Base-by-base conservation (phyloP, 2,888 invertebrate genomes). In the Coleophora deauratella region DNA sequence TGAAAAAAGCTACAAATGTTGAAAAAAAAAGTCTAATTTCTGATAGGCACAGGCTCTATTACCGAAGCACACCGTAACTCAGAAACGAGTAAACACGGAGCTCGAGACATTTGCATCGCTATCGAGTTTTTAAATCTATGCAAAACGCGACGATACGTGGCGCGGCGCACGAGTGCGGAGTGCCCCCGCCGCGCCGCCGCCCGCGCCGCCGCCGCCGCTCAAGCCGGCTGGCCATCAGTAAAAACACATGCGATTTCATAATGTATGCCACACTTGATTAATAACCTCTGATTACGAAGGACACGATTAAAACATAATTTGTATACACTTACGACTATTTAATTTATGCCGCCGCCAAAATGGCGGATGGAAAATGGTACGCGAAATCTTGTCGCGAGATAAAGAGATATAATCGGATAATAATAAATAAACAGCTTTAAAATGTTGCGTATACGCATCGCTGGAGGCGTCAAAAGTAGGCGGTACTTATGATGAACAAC, bases 71-170 rank as follows among this genome's bases (percentile, higher is more conserved):
- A 71, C 70, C 76, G 80, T 80, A 80, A 79, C 78, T 82, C 80
- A 78, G 77, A 71, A 74, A 71, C 79, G 73, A 76, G 80, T 73
- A 81, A 84, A 84, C 81, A 81, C 80, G 74, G 74, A 75, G 72
- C 64, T 64, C 66, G 60, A 54, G 59, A 60, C 67, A 82, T 85
- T 85, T 73, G 81, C 82, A 85, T 85, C 68, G 66, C 79, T 84
- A 85, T 85, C 84, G 74, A 78, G 61, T 85, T 85, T 84, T 84
- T 84, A 78, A 82, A 85, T 84, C 84, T 84, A 82, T 84, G 84
- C 82, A 82, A 82, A 85, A 82, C 74, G 72, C 73, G 74, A 75
- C 82, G 80, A 84, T 82, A 81, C 76, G 78, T 65, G 66, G 72
- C 72, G 62, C 73, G 75, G 66, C 76, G 70, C 79, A 72, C 79